Base-by-base conservation (phyloP, 2,888 invertebrate species). In the Leptinotarsa rubiginosa region DNA sequence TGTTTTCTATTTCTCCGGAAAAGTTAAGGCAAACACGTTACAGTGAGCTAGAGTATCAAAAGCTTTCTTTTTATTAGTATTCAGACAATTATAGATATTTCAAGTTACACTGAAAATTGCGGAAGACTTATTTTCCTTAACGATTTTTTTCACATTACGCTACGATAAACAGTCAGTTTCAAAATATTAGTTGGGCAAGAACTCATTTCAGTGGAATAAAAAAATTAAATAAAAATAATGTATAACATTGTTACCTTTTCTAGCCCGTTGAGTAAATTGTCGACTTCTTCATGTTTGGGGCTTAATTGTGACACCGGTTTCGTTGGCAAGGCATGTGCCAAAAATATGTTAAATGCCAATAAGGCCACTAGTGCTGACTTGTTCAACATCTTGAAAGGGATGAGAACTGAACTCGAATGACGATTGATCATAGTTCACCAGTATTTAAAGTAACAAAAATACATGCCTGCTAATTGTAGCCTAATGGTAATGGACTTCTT, bases 371-470 rank as follows among this genome's bases (percentile, higher is more conserved):
- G 15, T 47, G 56, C 12, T 22, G 13, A 12, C 67, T 67, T 67
- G 59, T n/a, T 62, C 20, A 56, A 66, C 72, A 72, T 72, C 18
- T 59, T 67, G 31, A 20, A 20, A 49, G 59, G 7, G 47, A 31
- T 49, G 25, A 15, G 22, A 69, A 62, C 47, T 49, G 16, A 59
- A 69, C 25, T 49, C 56, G 22, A 69, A 69, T 72, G 47, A 22
- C 4, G 4, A 4, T 18, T 3, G 52, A 59, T 25, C 16, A 1
- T 31, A 16, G 12, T 1, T 49, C 10, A 13, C 16, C 62, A n/a
- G 50, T 56, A 56, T 72, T 56, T 72, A 65, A 66, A 72, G 49
- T 49, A 31, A 22, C 64, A 13, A 31, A 20, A 66, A 66, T 47
- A 20, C 12, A 18, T n/a, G 13, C 2, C 2, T 50, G 5, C 10